Percentiles rank a stretch among this genome's conserved stretches.
phyloP scores from a whole-genome alignment of 2,888 invertebrate genomes.

The Caprella mutica region DNA sequence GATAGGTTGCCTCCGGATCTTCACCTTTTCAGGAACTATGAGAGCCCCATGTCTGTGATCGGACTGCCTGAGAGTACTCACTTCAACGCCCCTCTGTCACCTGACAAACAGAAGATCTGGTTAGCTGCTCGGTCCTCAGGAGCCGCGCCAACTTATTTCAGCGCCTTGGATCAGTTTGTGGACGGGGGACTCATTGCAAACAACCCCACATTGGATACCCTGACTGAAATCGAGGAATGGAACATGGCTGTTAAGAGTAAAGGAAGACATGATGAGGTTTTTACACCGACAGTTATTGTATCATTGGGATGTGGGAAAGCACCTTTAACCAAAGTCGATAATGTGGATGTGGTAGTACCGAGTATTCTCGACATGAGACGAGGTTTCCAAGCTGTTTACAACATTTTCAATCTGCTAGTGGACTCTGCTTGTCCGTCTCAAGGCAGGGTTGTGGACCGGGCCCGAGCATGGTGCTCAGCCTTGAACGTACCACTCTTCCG shows the following conservation, averaged over 20 bases:
- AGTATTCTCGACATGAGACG: slow-evolving; percentile 30
- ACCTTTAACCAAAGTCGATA: slow-evolving; percentile 49
- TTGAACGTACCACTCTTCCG: slow-evolving; percentile 69
- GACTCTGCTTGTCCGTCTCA: slow-evolving; percentile 60
- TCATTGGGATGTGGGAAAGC: slow-evolving; percentile 58
- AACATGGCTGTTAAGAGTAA: slow-evolving; percentile 65
- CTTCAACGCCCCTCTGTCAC: slow-evolving; percentile 42
- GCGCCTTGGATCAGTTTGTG: slow-evolving; percentile 53
- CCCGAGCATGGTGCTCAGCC: slow-evolving; percentile 82
- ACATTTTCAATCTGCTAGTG: slow-evolving; percentile 70
- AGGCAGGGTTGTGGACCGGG: slow-evolving; percentile 85
- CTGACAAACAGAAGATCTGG: slow-evolving; percentile 73
- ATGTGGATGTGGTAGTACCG: slow-evolving; percentile 57
- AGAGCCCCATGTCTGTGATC: slow-evolving; percentile 36
- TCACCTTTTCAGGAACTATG: slow-evolving; percentile 47
- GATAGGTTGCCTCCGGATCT: slow-evolving; percentile 48
- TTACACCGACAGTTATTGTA: slow-evolving; percentile 60
- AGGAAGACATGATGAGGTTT: slow-evolving; percentile 53
- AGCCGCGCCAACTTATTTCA: slow-evolving; percentile 96
- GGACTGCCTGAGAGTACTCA: slow-evolving; percentile 11
- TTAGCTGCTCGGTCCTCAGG: slow-evolving; percentile 87
- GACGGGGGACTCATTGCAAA: slow-evolving; percentile 95
- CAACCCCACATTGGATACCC: slow-evolving; percentile 87
- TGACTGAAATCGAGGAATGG: slow-evolving; percentile 86
- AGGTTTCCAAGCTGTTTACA: slow-evolving; percentile 53